phyloP scores from a whole-genome alignment of 2,113 vertebrate species.

The Bungarus multicinctus region DNA sequence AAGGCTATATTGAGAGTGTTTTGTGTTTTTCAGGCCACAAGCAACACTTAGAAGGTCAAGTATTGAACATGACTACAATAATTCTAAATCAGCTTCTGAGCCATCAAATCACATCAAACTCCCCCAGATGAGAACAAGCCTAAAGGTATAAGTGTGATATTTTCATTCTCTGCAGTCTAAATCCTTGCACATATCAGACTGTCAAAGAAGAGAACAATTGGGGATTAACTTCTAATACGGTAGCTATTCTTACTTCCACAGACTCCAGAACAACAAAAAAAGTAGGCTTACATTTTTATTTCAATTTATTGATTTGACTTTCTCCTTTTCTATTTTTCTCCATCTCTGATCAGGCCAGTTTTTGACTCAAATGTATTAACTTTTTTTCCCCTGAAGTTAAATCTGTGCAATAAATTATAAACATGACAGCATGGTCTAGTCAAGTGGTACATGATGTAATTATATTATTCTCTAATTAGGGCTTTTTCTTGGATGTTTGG shows the following conservation, averaged over 20 bases:
- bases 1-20: slow-evolving; percentile 29
- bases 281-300: slow-evolving; percentile 32
- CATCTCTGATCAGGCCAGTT: background rate
- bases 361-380: background rate
- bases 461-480: background rate
- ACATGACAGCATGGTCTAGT: background rate
- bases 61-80: slow-evolving; percentile 47
- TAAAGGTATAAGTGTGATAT: slow-evolving; percentile 49
- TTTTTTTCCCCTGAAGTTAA: background rate
- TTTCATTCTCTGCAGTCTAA: slow-evolving; percentile 54
- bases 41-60: slow-evolving; percentile 53
- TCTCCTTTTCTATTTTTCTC: background rate
- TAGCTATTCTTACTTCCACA: slow-evolving; percentile 16
- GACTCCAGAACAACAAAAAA: slow-evolving; percentile 27
- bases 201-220: slow-evolving; percentile 45
- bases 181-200: slow-evolving; percentile 47
- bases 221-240: slow-evolving; percentile 44
- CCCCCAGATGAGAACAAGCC: slow-evolving; percentile 49
- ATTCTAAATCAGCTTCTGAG: slow-evolving; percentile 52
- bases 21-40: slow-evolving; percentile 47
- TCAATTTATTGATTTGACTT: background rate
- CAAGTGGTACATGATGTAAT: background rate
- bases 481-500: background rate
- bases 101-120: slow-evolving; percentile 60
- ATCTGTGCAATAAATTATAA: rapidly evolving